phyloP scores from a whole-genome alignment of 2,113 vertebrate species.

The Nanorana parkeri region DNA sequence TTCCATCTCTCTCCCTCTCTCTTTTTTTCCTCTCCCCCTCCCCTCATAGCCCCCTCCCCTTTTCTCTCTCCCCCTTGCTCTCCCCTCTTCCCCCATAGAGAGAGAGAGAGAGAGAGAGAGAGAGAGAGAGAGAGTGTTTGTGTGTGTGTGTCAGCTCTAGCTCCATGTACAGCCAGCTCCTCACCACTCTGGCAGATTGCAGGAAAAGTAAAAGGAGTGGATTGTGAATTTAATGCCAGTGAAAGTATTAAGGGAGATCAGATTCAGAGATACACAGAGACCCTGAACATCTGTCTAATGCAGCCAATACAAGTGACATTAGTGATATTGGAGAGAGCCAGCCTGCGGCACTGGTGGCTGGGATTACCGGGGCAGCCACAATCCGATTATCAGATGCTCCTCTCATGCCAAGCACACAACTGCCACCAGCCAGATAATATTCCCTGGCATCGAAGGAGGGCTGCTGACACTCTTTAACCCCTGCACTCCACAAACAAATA shows the following conservation, averaged over 20 bases:
- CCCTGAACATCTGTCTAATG: slow-evolving; percentile 75
- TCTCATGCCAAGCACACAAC: slow-evolving; percentile 55
- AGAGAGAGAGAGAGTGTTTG: no score
- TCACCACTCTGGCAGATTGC: slow-evolving; percentile 37
- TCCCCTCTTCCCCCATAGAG: no score
- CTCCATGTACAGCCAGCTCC: not conserved
- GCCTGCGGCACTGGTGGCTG: slow-evolving; percentile 62
- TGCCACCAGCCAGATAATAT: not conserved
- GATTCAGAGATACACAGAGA: slow-evolving; percentile 64
- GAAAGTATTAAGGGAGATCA: slow-evolving; percentile 74
- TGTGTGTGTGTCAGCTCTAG: not conserved
- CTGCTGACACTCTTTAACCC: not conserved
- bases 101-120: no score
- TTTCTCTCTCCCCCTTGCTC: no score
- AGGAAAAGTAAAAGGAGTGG: slow-evolving; percentile 64
- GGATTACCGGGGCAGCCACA: slow-evolving; percentile 74
- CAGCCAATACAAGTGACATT: slow-evolving; percentile 76
- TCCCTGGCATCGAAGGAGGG: not conserved
- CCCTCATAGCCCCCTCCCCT: no score
- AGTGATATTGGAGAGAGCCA: slow-evolving; percentile 70
- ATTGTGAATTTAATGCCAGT: slow-evolving; percentile 72
- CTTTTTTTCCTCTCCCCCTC: not conserved
- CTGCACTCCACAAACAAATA: not conserved
- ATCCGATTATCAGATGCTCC: slow-evolving; percentile 73
- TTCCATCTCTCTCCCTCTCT: not conserved